Evolutionary conservation across 2,888 invertebrate genomes (phyloP), one percentile per base, ranked within the genome.

Genomic region (Heliconius charithonia): DNA sequence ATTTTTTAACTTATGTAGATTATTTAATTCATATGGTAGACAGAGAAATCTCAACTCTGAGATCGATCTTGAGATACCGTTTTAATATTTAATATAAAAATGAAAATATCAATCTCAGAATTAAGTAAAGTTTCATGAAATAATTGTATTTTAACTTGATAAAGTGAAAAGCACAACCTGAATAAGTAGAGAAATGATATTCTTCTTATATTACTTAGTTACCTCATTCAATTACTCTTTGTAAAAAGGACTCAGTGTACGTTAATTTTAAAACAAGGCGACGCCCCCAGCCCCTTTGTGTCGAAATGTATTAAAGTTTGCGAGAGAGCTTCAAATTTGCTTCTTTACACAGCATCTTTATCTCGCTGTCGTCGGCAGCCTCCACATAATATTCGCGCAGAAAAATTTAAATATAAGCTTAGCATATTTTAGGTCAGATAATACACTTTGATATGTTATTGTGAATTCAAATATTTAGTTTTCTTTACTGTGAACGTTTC

Each of bases 191-290:
- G 4, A 32, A 41, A 37, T 25, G 41, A 16, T 22, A 45, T 45
- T 12, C 25, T 37, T 37, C 19, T 27, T 41, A 27, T 1, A 45
- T 63, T 19, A 74, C 63, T 63, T 62, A 62, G 63, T 74, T 62
- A 74, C 25, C 74, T 62, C 37, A 41, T 74, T 45, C 62, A 74
- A 74, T 74, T 74, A 74, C 27, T 7, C 10, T 41, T 74, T 74
- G 63, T 62, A 74, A 63, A 74, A 63, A 27, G 41, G 9, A 45
- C 10, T 22, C 25, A 37, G 41, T 74, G 27, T 74, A 74, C 73
- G 45, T 63, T 74, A 32, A n/a, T 73, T 63, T 32, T 27, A 63
- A 56, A 56, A 71, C 27, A 71, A 29, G 29, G 63, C 41, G 41
- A 37, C 73, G 59, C 73, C 27, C 25, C 41, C 19, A 27, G 74